phyloP scores from a whole-genome alignment of 1,140 invertebrate species.

The Aphidius ervi region DNA sequence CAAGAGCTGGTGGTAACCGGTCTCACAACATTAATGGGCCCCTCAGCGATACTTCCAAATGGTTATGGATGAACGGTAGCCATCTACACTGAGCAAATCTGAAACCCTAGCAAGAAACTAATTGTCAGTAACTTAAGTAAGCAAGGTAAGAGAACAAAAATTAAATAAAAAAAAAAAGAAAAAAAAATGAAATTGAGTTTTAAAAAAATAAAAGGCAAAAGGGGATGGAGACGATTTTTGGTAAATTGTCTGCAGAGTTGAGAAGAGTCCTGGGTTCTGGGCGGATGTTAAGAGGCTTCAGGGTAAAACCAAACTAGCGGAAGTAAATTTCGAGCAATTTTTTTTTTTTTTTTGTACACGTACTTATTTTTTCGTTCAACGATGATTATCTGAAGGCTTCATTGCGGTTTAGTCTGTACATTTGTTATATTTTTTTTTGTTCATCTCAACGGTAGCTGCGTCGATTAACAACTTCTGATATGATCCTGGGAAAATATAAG shows the following conservation, averaged over 20 bases:
- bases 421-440: background rate
- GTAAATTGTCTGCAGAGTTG: background rate
- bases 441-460: constrained; percentile 8
- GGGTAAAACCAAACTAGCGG: too few relatives aligned
- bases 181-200: constrained; percentile 13
- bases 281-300: too few relatives aligned
- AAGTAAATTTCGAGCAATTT: background rate
- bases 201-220: constrained; percentile 18
- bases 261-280: too few relatives aligned
- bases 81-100: constrained; percentile 10
- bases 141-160: constrained; percentile 24
- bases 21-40: constrained; percentile 28
- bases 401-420: constrained; percentile 8
- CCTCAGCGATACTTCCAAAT: constrained; percentile 25
- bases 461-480: constrained; percentile 8
- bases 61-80: constrained; percentile 48
- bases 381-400: constrained; percentile 9
- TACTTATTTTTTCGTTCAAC: background rate
- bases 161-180: background rate
- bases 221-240: background rate
- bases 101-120: constrained; percentile 26
- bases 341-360: background rate
- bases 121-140: constrained; percentile 35
- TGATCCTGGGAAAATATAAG: constrained; percentile 3
- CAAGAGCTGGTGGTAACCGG: background rate